A percentile compares a stretch with the other conserved stretches of the same genome.
Evolutionary conservation across 1,140 invertebrate species (phyloP).

Genomic region (Sycophaga agraensis): DNA sequence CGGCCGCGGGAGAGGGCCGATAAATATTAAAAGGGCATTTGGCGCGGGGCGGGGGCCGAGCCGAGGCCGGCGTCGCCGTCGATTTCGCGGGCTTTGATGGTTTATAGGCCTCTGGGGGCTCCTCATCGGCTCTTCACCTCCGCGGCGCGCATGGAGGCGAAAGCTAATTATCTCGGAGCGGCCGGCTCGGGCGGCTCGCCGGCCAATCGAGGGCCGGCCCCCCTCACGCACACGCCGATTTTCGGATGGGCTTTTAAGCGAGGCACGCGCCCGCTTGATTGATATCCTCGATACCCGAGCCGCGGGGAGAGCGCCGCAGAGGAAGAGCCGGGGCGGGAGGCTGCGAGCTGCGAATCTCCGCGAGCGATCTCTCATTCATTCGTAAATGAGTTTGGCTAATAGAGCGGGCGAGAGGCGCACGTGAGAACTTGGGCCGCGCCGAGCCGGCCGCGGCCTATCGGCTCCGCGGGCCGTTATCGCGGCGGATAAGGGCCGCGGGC

Average conservation of each 20-base stretch:
- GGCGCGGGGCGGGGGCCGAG: neutral
- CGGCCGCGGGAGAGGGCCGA: conserved; percentile 33
- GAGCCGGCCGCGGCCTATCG: neutral
- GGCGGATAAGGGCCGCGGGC: neutral
- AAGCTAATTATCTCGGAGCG: conserved; percentile 26
- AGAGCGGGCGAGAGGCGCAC: too few species aligned
- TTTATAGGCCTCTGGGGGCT: conserved; percentile 15
- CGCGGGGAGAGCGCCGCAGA: neutral
- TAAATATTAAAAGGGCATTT: conserved; percentile 35
- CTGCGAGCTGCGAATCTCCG: conserved; percentile 25
- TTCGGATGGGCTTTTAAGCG: conserved; percentile 26
- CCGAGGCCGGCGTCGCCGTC: neutral
- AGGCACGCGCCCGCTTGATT: conserved; percentile 25
- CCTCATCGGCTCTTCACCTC: neutral
- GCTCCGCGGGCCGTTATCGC: neutral
- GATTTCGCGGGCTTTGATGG: conserved; percentile 19
- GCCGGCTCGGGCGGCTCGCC: neutral
- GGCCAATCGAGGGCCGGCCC: neutral
- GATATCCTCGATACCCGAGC: conserved; percentile 30
- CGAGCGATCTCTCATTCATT: conserved; percentile 29
- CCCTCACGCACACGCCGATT: conserved; percentile 11
- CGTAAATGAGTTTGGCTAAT: conserved; percentile 32
- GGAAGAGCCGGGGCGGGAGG: neutral
- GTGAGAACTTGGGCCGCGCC: neutral
- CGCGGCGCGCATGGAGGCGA: neutral